A percentile compares a stretch with the other conserved stretches of the same genome.
phyloP scores from a whole-genome alignment of 2,888 invertebrate species.

The Euproctis similis region DNA sequence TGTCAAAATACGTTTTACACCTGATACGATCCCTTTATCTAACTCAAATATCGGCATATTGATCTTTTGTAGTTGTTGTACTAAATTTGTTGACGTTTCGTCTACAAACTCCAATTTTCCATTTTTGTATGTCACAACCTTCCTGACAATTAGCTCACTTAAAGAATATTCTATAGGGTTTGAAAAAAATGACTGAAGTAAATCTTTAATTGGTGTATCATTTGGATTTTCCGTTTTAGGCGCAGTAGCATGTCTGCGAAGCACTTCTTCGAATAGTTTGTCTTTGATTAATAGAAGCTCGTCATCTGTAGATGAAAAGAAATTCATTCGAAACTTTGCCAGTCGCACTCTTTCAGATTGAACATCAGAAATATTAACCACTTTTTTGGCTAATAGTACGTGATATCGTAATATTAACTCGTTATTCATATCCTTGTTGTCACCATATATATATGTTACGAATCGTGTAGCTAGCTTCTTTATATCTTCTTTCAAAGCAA shows the following conservation, averaged over 20 bases:
- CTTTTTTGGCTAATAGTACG: slow-evolving; percentile 2
- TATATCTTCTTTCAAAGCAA: slow-evolving; percentile 1
- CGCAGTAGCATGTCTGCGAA: background rate
- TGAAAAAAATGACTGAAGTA: slow-evolving; percentile 1
- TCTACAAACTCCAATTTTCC: background rate
- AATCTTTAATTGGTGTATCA: background rate
- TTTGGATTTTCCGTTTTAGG: background rate
- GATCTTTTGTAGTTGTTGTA: background rate
- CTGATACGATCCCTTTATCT: background rate
- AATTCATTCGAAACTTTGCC: background rate
- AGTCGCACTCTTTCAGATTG: background rate
- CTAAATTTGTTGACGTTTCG: background rate
- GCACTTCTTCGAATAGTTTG: slow-evolving; percentile 1
- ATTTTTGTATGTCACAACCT: slow-evolving; percentile 1
- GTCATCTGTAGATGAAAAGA: slow-evolving; percentile 1
- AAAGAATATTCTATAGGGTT: slow-evolving; percentile 1
- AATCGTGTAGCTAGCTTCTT: slow-evolving; percentile 1
- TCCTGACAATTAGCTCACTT: slow-evolving; percentile 6
- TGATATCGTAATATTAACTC: slow-evolving; percentile 1
- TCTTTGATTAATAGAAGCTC: background rate
- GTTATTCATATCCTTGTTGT: slow-evolving; percentile 1
- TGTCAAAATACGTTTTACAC: slow-evolving; percentile 3
- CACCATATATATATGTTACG: background rate
- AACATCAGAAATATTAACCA: slow-evolving; percentile 1
- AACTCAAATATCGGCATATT: background rate